phyloP scores from a whole-genome alignment of 2,113 vertebrate species.

The Pungitius pungitius region DNA sequence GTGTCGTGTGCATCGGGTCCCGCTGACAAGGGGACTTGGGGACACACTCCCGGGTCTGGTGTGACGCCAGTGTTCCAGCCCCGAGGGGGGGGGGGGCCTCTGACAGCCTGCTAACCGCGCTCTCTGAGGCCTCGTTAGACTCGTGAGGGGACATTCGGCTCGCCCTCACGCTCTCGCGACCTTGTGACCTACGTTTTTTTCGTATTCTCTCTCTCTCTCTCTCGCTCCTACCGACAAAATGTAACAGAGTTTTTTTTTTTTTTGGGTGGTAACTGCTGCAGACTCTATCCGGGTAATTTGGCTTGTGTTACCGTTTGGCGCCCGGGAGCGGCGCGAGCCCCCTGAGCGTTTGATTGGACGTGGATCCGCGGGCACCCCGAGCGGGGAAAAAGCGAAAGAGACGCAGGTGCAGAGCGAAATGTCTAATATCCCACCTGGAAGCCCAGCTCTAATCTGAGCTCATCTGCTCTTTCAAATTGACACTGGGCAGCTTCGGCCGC shows the following conservation, averaged over 20 bases:
- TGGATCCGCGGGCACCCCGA: too few species aligned
- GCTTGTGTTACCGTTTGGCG: neutral
- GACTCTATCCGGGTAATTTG: constrained; percentile 13
- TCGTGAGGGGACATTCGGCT: constrained; percentile 34
- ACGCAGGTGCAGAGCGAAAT: too few species aligned
- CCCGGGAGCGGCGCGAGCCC: constrained; percentile 5
- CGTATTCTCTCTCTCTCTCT: constrained; percentile 31
- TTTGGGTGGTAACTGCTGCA: neutral
- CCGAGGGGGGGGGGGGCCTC: too few species aligned
- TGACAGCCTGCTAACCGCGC: constrained; percentile 52
- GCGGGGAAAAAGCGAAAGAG: too few species aligned
- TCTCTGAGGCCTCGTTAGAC: constrained; percentile 56
- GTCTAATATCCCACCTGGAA: too few species aligned
- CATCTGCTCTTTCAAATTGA: too few species aligned
- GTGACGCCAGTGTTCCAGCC: too few species aligned
- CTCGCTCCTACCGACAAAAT: constrained; percentile 27
- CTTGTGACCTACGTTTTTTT: constrained; percentile 44
- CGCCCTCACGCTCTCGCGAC: constrained; percentile 9
- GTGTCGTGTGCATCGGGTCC: constrained; percentile 57
- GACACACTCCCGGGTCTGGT: constrained; percentile 43
- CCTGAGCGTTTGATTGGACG: constrained; percentile 15
- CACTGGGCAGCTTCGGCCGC: too few species aligned
- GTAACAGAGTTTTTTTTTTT: neutral
- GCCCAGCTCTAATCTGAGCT: too few species aligned
- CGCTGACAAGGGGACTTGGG: too few species aligned